Evolutionary conservation across 1,140 invertebrate species (phyloP).

Genomic region (Spodoptera frugiperda): DNA sequence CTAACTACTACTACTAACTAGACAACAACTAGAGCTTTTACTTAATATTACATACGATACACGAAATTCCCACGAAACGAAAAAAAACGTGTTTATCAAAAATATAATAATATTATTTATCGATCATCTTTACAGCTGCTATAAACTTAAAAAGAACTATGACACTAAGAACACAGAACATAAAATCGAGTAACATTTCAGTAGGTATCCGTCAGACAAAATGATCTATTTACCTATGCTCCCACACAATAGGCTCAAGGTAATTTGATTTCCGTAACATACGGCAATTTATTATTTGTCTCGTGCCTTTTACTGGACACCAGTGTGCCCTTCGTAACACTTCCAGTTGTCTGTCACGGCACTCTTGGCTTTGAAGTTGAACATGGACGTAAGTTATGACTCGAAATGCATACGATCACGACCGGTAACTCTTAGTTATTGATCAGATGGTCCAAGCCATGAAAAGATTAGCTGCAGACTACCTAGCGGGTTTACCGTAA

Average conservation of each 20-base stretch:
- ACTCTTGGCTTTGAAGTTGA: conserved; percentile 49
- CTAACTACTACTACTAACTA: no score
- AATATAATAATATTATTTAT: no score
- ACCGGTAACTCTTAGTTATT: conserved; percentile 49
- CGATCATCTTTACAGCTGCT: no score
- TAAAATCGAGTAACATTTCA: no score
- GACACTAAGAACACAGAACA: no score
- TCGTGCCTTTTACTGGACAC: conserved; percentile 44
- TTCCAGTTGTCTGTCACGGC: conserved; percentile 62
- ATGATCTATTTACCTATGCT: conserved; percentile 64
- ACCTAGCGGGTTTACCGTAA: no score
- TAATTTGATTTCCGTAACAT: conserved; percentile 61
- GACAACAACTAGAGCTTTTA: no score
- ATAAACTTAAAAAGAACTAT: no score
- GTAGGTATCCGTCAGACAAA: conserved; percentile 10
- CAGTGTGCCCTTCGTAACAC: conserved; percentile 63
- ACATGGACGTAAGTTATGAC: conserved; percentile 66
- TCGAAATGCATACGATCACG: conserved; percentile 68
- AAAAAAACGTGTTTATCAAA: no score
- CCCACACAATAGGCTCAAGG: conserved; percentile 61
- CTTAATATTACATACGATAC: no score
- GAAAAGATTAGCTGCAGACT: no score
- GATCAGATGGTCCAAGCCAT: conserved; percentile 51
- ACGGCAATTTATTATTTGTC: conserved; percentile 61
- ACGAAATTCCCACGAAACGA: no score